A percentile compares a stretch with the other conserved stretches of the same genome.
Conservation (phyloP, 2,888 invertebrate species). For the Napeogenes sylphis region DNA sequence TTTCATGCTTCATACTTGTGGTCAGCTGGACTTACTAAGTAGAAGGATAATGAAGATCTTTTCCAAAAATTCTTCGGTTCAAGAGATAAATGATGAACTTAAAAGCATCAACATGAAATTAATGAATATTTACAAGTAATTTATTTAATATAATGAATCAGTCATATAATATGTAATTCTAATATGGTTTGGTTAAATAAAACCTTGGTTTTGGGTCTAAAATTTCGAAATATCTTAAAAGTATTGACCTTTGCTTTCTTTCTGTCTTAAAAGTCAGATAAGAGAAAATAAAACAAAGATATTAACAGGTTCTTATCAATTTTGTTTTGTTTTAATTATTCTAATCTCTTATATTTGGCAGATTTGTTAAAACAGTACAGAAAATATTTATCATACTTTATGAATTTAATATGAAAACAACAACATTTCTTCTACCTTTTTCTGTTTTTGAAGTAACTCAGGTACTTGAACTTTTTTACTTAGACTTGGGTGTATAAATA, state of each 20-base stretch:
- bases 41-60: conserved; percentile 44
- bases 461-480: conserved; percentile 35
- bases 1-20: conserved; percentile 56
- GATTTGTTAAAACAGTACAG: conserved; percentile 25
- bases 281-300: no score
- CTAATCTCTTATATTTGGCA: conserved; percentile 1
- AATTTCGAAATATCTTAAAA: no score
- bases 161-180: no score
- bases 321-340: neutral
- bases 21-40: conserved; percentile 53
- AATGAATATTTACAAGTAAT: conserved; percentile 50
- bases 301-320: neutral
- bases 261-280: no score
- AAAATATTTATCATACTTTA: conserved; percentile 45
- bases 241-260: no score
- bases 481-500: no score
- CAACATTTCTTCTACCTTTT: conserved; percentile 53
- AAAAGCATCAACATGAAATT: conserved; percentile 47
- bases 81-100: conserved; percentile 42
- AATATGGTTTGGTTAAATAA: no score
- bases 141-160: neutral
- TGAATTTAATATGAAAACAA: conserved; percentile 57
- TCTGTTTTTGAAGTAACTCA: conserved; percentile 52
- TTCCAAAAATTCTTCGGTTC: conserved; percentile 29
- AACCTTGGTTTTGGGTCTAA: no score